Percentiles rank a stretch among this genome's conserved stretches.
Conservation (phyloP, 2,113 vertebrate genomes). For the Candoia aspera region DNA sequence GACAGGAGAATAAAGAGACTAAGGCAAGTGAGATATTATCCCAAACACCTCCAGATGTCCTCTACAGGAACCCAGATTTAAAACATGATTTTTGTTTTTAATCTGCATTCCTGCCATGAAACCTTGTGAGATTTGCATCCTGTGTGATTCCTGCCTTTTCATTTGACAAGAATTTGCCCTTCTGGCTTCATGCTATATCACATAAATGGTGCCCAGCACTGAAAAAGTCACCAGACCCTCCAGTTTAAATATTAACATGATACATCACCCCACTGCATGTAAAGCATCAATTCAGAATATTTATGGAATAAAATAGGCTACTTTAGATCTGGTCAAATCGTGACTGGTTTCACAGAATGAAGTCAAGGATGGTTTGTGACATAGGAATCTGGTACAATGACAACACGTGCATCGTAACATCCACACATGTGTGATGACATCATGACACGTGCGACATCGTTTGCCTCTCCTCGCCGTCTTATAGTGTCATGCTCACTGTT, state of each 20-base stretch:
- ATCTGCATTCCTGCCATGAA: background rate
- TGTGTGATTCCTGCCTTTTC: background rate
- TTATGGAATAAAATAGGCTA: too few relatives aligned
- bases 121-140: background rate
- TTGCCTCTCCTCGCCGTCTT: background rate
- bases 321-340: too few relatives aligned
- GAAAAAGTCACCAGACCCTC: background rate
- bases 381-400: background rate
- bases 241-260: too few relatives aligned
- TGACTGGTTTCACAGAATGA: too few relatives aligned
- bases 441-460: background rate
- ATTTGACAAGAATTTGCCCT: background rate
- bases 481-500: too few relatives aligned
- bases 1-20: constrained; percentile 13
- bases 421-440: background rate
- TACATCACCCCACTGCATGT: too few relatives aligned
- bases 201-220: background rate
- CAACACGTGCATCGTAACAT: background rate
- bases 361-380: background rate
- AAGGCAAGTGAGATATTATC: background rate
- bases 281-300: too few relatives aligned
- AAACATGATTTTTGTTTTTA: background rate
- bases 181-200: background rate
- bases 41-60: background rate
- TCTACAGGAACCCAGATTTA: background rate